Percentiles rank a stretch among this genome's conserved stretches.
Conservation (phyloP, 2,797 vertebrate genomes). For the Manis crassicaudata region DNA sequence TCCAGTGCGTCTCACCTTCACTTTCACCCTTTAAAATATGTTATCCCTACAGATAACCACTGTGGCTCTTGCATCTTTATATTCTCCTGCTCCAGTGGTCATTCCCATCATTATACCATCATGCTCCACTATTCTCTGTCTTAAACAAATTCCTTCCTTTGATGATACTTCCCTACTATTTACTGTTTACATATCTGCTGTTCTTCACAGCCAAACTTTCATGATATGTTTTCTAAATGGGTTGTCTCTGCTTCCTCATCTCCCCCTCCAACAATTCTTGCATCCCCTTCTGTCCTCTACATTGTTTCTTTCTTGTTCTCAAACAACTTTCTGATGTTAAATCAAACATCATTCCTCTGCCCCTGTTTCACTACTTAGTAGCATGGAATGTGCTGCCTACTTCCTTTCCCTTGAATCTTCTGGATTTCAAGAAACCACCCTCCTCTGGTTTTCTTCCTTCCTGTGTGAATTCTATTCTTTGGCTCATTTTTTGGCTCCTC, state of each 20-base stretch:
- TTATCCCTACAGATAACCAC: too few relatives aligned
- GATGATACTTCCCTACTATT: not conserved
- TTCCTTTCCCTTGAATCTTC: not conserved
- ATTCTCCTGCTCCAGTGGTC: not conserved
- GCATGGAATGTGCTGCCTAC: not conserved
- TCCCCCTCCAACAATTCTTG: not conserved
- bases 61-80: not conserved
- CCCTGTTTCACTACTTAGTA: not conserved
- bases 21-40: not conserved
- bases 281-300: not conserved
- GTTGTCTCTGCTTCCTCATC: not conserved
- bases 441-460: not conserved
- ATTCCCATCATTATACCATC: not conserved
- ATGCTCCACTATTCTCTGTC: not conserved
- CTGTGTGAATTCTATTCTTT: not conserved
- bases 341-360: not conserved
- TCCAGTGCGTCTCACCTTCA: not conserved
- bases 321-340: not conserved
- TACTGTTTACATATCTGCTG: not conserved
- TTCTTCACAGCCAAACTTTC: not conserved
- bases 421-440: not conserved
- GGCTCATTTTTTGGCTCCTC: not conserved
- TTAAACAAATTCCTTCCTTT: not conserved
- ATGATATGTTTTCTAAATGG: not conserved
- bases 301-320: not conserved